Evolutionary conservation across 2,113 vertebrate species (phyloP), one percentile per base, ranked within the genome.

Genomic region (Gopherus evgoodei): DNA sequence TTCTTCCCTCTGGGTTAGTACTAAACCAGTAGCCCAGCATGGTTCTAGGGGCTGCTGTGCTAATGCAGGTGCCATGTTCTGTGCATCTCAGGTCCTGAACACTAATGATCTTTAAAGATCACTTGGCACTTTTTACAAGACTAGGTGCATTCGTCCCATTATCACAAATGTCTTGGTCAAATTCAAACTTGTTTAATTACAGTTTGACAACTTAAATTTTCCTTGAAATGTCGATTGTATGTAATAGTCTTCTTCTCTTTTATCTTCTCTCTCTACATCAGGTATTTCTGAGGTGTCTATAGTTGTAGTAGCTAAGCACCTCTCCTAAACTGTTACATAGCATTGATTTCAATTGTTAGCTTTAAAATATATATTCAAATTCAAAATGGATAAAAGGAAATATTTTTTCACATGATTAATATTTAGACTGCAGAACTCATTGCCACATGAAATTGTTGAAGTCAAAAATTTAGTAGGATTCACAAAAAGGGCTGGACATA

Each of bases 381-480:
- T 35, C n/a, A 16, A 59, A 13, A 76, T 76, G 24, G 72, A 76
- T 44, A 76, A 44, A 42, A 44, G 42, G 72, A 44, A 76, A 44
- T 72, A 76, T 10, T 76, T 25, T 44, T 76, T 27, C 72, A 53
- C 5, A 1, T 0, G 3, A 69, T 87, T 57, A 90, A 87, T 65
- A 24, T 21, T 1, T 57, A 76, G 72, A 52, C 85, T 65, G 17
- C 13, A 57, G 82, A 22, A 85, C 2, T 17, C 49, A 1, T 3
- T 5, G 29, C 54, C 65, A 38, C 5, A 87, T 83, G 50, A 27
- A 25, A 29, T 16, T 53, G 8, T 0, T 0, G 82, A 27, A 27
- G 6, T 2, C 35, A 11, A 69, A 53, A 27, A 17, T 53, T 56
- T 9, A 8, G 31, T 0, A 0, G 5, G 31, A 38, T 44, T 42